Evolutionary conservation across 2,797 vertebrate genomes (phyloP).

Genomic region (Channa striata): DNA sequence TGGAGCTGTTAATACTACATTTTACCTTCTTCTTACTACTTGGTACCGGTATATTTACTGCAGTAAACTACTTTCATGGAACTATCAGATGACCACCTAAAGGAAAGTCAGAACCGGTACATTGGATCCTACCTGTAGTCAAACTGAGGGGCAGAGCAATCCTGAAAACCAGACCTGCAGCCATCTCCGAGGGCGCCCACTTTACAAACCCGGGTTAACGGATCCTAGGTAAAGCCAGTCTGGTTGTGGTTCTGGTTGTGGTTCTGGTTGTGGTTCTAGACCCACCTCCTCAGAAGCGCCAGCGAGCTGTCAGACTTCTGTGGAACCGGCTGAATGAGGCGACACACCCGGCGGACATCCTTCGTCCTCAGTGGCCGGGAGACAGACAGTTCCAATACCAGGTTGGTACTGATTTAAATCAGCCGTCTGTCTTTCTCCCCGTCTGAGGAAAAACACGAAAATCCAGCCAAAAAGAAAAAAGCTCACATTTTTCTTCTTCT

Average conservation of each 20-base stretch:
- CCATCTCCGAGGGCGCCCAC: conserved; percentile 43
- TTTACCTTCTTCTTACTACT: too few species aligned
- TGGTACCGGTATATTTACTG: not conserved
- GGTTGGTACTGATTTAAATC: not conserved
- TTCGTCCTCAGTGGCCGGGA: not conserved
- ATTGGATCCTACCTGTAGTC: conserved; percentile 56
- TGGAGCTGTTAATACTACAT: too few species aligned
- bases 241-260: not conserved
- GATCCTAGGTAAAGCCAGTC: not conserved
- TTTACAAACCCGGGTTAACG: not conserved
- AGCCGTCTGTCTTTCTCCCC: not conserved
- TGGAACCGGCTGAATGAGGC: not conserved
- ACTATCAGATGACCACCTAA: too few species aligned
- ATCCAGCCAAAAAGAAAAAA: not conserved
- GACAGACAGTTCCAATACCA: conserved; percentile 1
- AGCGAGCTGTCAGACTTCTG: conserved; percentile 36
- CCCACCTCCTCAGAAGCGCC: too few species aligned
- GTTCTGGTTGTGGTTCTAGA: not conserved
- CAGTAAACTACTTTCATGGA: not conserved
- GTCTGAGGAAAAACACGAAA: conserved; percentile 1
- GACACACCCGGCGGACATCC: conserved; percentile 37
- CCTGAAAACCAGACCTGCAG: conserved; percentile 46
- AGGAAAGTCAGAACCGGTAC: too few species aligned
- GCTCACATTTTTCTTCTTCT: not conserved
- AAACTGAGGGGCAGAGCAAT: conserved; percentile 82